Evolutionary conservation across 2,113 vertebrate genomes (phyloP), one percentile per base, ranked within the genome.

Genomic region (Camelus dromedarius): DNA sequence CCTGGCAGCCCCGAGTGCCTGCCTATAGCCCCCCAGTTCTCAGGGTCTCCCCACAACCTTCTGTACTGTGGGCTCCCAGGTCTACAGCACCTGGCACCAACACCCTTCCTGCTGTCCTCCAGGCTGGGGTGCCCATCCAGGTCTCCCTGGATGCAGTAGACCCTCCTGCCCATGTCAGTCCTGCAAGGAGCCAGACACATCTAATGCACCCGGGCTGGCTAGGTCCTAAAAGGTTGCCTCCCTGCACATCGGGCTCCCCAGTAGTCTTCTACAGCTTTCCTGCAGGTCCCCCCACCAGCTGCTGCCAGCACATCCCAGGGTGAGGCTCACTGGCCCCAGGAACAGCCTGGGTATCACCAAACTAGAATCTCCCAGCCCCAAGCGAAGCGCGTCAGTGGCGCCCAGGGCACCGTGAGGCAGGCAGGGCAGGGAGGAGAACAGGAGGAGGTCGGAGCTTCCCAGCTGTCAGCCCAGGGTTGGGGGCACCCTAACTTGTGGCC

Each of bases 201-300:
- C 56, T 12, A 18, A 11, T 10, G 20, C 18, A 16, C 18, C 52
- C 24, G 77, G 38, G 20, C 62, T 5, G 1, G 16, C 76, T 3
- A 16, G 7, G 60, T 14, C 60, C 32, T 20, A 14, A 28, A 35
- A 24, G 50, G 50, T 38, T 12, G 19, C 64, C 18, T 62, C 18
- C 1, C 2, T 24, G 24, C 64, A 16, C 4, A 6, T 46, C 64
- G 18, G 6, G 8, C 3, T 28, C 24, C 24, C 50, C 1, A 1
- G 35, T 42, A 4, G 6, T 16, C 56, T 48, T 60, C 72, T 26
- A 10, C 19, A 18, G 35, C 35, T 15, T 30, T 52, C 54, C 52
- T 46, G 46, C 19, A 52, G 73, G 60, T 18, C 52, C 50, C 50
- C 64, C 35, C 35, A 35, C 35, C 42, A 7, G 50, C 38, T 64